Percentiles rank a stretch among this genome's conserved stretches.
Conservation (phyloP, 2,888 invertebrate genomes). For the Dexiosoma caninum region DNA sequence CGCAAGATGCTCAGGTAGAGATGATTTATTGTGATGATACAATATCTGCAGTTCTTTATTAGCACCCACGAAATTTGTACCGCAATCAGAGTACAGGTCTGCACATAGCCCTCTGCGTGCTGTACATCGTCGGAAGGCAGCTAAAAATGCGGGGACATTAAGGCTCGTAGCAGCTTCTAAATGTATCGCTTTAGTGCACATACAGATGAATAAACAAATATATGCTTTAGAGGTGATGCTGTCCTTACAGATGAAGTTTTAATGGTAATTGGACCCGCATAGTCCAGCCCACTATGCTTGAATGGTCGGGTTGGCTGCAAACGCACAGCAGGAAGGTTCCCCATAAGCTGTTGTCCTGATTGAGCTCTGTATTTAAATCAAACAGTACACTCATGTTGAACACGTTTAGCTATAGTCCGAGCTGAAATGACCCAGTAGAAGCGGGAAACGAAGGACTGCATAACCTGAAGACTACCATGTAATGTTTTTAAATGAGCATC, state of each 20-base stretch:
- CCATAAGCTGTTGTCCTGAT: neutral
- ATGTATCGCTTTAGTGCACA: neutral
- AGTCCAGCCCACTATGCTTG: neutral
- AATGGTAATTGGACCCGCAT: neutral
- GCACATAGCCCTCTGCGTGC: neutral
- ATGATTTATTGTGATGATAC: neutral
- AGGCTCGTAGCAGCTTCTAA: neutral
- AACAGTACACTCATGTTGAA: too few species aligned
- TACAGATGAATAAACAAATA: neutral
- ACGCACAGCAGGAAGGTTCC: neutral
- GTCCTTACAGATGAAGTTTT: neutral
- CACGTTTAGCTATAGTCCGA: too few species aligned
- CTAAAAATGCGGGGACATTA: neutral
- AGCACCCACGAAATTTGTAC: neutral
- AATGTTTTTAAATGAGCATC: neutral
- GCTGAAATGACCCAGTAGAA: too few species aligned
- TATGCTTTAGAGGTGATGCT: neutral
- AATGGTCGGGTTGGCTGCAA: neutral
- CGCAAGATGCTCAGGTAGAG: neutral
- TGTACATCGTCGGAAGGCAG: neutral
- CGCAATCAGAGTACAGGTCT: neutral
- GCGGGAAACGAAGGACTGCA: too few species aligned
- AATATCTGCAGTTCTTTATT: neutral
- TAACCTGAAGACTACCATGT: too few species aligned
- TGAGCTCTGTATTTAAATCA: neutral